These are phyloP conservation scores for Aythya baeri DNA, from an alignment of 2,113 vertebrate genomes.

Conservation along the genomic window DNA sequence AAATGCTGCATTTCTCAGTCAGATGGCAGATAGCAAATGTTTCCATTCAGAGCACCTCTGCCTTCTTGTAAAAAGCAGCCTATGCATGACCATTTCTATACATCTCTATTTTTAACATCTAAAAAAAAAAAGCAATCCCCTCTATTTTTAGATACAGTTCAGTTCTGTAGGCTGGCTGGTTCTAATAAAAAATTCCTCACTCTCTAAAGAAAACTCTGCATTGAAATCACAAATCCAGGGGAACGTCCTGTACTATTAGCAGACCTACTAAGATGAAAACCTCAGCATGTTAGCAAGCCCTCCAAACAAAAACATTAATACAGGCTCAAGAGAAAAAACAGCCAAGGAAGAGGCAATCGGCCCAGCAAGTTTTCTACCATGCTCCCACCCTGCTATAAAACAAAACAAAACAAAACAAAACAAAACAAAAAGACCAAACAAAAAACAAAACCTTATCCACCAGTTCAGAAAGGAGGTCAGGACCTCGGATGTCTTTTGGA, in stretches of 20 bases:
- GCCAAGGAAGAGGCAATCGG: not conserved
- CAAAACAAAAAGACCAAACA: not conserved
- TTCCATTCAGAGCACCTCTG: constrained; percentile 51
- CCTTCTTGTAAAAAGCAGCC: constrained; percentile 41
- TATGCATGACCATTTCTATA: constrained; percentile 52
- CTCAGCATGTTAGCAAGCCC: constrained; percentile 25
- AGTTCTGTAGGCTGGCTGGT: constrained; percentile 61
- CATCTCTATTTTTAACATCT: constrained; percentile 74
- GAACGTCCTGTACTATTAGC: constrained; percentile 29
- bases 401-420: not conserved
- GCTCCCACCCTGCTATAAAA: not conserved
- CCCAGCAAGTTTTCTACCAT: not conserved
- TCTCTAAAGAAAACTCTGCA: constrained; percentile 55
- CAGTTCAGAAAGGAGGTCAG: not conserved
- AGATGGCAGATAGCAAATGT: constrained; percentile 27
- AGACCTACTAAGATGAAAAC: constrained; percentile 53
- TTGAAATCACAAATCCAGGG: constrained; percentile 51
- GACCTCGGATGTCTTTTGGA: not conserved
- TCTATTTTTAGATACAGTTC: constrained; percentile 73
- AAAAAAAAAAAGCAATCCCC: constrained; percentile 32
- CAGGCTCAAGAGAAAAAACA: not conserved
- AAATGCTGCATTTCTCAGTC: not conserved
- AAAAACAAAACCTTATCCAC: not conserved
- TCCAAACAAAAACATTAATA: constrained; percentile 46
- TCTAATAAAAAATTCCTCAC: constrained; percentile 69